Evolutionary conservation across 2,888 invertebrate genomes (phyloP).

Genomic region (Epirrhoe alternata): DNA sequence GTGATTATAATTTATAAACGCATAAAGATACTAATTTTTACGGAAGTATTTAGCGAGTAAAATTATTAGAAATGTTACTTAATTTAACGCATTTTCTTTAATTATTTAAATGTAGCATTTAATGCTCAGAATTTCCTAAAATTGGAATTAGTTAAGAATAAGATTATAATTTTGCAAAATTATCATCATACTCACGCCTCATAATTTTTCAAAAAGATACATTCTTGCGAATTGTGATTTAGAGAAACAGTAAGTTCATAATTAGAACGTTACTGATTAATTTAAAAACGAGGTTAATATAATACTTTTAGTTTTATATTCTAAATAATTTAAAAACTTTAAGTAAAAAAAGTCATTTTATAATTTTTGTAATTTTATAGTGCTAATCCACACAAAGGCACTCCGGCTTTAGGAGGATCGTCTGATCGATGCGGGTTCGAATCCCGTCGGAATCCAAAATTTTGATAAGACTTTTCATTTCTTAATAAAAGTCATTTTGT

Average conservation of each 20-base stretch:
- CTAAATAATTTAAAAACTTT: background rate
- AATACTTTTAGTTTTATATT: background rate
- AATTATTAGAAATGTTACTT: background rate
- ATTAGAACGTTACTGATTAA: conserved; percentile 25
- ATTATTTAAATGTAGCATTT: conserved; percentile 2
- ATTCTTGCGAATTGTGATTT: conserved; percentile 31
- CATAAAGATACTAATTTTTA: conserved; percentile 1
- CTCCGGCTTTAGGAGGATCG: too few relatives aligned
- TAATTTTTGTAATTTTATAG: too few relatives aligned
- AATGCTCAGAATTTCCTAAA: background rate
- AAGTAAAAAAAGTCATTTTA: too few relatives aligned
- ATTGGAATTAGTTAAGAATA: too few relatives aligned
- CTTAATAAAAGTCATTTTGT: too few relatives aligned
- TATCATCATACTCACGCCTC: conserved; percentile 31
- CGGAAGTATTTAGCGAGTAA: background rate
- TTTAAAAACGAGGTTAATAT: background rate
- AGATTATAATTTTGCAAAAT: conserved; percentile 13
- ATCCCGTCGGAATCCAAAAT: too few relatives aligned
- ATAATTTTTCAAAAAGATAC: conserved; percentile 36
- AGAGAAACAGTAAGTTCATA: conserved; percentile 20
- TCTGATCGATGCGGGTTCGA: too few relatives aligned
- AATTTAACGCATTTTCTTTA: background rate
- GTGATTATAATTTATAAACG: background rate
- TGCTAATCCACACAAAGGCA: too few relatives aligned
- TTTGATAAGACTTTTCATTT: too few relatives aligned